These are phyloP conservation scores for Augochlorella aurata DNA, from an alignment of 2,888 invertebrate genomes.

Conservation along the genomic window DNA sequence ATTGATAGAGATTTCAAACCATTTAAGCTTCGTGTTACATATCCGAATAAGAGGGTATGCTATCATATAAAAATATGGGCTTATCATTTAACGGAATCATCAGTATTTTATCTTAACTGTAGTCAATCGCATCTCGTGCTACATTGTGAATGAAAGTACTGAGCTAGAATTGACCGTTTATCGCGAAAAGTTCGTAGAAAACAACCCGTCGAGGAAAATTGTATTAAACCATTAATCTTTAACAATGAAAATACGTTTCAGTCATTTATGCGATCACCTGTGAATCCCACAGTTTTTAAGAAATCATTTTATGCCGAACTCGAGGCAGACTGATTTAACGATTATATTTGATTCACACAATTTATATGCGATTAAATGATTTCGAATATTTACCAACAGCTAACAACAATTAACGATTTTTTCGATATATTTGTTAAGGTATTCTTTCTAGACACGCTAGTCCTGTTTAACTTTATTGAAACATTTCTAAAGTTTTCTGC, in stretches of 20 bases:
- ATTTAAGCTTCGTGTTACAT: neutral
- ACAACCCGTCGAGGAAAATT: neutral
- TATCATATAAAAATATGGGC: slow-evolving; percentile 8
- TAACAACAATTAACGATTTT: too few species aligned
- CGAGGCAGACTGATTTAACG: neutral
- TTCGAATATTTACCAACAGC: too few species aligned
- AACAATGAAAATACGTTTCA: neutral
- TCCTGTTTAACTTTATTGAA: too few species aligned
- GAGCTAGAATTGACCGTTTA: neutral
- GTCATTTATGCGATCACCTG: neutral
- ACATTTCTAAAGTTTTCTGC: neutral
- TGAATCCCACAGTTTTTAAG: neutral
- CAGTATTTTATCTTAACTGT: slow-evolving; percentile 14
- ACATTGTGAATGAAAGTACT: slow-evolving; percentile 2
- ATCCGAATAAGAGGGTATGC: neutral
- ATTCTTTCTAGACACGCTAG: too few species aligned
- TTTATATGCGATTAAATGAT: too few species aligned
- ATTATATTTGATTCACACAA: neutral
- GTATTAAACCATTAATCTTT: neutral
- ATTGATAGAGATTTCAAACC: neutral
- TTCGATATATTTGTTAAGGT: too few species aligned
- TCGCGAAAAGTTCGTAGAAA: neutral
- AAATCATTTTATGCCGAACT: neutral
- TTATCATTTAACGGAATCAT: slow-evolving; percentile 26
- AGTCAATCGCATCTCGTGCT: neutral